Evolutionary conservation across 1,140 invertebrate species (phyloP), one percentile per base, ranked within the genome.

Genomic region (Zaprionus gabonicus): DNA sequence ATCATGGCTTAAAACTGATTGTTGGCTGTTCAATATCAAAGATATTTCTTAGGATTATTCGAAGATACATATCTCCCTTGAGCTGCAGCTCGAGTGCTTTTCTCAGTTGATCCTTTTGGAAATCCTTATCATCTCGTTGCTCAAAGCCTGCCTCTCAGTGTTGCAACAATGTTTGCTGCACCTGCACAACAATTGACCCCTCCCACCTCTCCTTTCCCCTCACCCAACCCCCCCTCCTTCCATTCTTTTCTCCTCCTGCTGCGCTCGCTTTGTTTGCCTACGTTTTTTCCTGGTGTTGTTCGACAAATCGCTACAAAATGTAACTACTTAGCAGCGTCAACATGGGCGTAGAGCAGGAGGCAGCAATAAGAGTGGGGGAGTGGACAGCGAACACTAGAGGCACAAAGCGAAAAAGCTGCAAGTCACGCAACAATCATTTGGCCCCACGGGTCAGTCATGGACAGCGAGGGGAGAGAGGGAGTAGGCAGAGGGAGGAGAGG

Each of bases 401-500:
- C 62, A 73, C 69, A 57, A 67, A 66, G 62, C 56, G 78, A 83
- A 87, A 88, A 80, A 72, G 41, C 66, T 67, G 81, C 81, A 87
- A 88, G 85, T 88, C 85, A 88, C 85, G 85, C 85, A 88, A 88
- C 84, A 88, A 88, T 88, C 86, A 88, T 88, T 88, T 88, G 71
- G 60, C 56, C 62, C 76, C 53, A 20, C 20, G 75, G 66, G 55
- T 49, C 68, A 73, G 68, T 23, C 62, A 65, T 66, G 67, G 25
- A 27, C 12, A 46, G 23, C 31, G 20, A n/a, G 0, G 10, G 44
- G 41, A 62, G 9, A 1, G 6, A 7, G 28, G 28, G 46, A 4
- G 9, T 9, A 25, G 36, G 55, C 41, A 1, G 17, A 20, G 44
- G 27, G 7, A 23, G 23, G 9, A 25, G 28, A 25, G 5, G 15